These are phyloP conservation scores for Drosophila affinis DNA, from an alignment of 2,888 invertebrate species.

Conservation along the genomic window DNA sequence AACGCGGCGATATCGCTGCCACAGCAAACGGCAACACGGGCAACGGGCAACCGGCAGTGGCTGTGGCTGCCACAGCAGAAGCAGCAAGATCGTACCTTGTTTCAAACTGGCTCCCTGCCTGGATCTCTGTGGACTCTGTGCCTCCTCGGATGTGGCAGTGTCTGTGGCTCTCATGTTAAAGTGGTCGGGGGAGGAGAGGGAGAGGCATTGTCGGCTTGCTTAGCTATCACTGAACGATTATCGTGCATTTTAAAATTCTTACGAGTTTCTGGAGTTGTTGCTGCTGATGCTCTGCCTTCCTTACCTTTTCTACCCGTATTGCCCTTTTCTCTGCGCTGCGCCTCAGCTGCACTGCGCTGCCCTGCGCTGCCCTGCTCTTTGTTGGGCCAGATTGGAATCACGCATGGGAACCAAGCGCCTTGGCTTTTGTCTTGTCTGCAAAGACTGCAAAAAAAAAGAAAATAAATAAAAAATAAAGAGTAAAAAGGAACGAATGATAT, in stretches of 20 bases:
- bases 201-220: slow-evolving; percentile 72
- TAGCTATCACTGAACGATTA: slow-evolving; percentile 82
- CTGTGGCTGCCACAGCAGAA: slow-evolving; percentile 26
- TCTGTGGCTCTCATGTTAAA: slow-evolving; percentile 60
- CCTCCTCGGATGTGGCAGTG: not conserved
- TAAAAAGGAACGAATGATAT: not conserved
- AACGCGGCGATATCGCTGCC: slow-evolving; percentile 82
- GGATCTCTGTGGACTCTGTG: slow-evolving; percentile 3
- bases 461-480: slow-evolving; percentile 20
- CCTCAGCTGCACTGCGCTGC: slow-evolving; percentile 38
- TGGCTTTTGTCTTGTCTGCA: slow-evolving; percentile 62
- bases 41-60: slow-evolving; percentile 36
- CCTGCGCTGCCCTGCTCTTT: slow-evolving; percentile 32
- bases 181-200: slow-evolving; percentile 53
- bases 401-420: slow-evolving; percentile 79
- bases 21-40: slow-evolving; percentile 35
- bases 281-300: slow-evolving; percentile 46
- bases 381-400: slow-evolving; percentile 73
- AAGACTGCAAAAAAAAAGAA: slow-evolving; percentile 39
- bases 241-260: slow-evolving; percentile 84
- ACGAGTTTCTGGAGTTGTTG: slow-evolving; percentile 72
- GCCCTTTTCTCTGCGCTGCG: slow-evolving; percentile 65
- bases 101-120: slow-evolving; percentile 74
- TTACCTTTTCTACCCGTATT: slow-evolving; percentile 64
- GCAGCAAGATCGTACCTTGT: slow-evolving; percentile 65